These are phyloP conservation scores for Antrozous pallidus DNA, from an alignment of 2,797 vertebrate genomes.

Conservation along the genomic window DNA sequence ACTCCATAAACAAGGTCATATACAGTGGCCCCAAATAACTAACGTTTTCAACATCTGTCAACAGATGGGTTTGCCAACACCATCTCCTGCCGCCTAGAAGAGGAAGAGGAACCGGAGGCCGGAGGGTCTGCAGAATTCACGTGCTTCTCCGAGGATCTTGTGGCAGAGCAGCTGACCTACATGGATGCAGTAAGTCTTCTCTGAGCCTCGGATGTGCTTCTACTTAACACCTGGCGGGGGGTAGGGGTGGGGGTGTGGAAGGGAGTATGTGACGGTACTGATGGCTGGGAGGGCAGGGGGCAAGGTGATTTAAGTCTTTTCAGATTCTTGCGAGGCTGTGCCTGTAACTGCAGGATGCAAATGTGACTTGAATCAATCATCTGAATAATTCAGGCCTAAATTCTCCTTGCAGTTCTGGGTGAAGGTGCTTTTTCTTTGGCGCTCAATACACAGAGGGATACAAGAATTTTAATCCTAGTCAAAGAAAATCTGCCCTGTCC, in stretches of 20 bases:
- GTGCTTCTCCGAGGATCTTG: slow-evolving; percentile 88
- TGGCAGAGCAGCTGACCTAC: slow-evolving; percentile 96
- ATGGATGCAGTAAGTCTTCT: slow-evolving; percentile 91
- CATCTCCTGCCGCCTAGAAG: slow-evolving; percentile 84
- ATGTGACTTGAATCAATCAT: neutral
- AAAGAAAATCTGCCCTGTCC: slow-evolving; percentile 56
- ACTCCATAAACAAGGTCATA: neutral
- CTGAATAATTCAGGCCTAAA: slow-evolving; percentile 52
- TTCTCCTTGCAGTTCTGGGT: neutral
- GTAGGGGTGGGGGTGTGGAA: neutral
- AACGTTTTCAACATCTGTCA: neutral
- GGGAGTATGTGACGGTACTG: neutral
- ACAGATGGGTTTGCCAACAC: slow-evolving; percentile 86
- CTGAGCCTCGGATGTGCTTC: neutral
- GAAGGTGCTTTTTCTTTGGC: slow-evolving; percentile 40
- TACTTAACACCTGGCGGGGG: neutral
- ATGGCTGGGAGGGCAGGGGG: neutral
- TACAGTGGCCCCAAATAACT: neutral
- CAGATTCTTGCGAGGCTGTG: neutral
- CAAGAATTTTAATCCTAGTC: slow-evolving; percentile 49
- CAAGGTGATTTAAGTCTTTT: slow-evolving; percentile 15
- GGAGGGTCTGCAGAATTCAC: slow-evolving; percentile 89
- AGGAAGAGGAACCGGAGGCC: slow-evolving; percentile 89
- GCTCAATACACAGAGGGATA: neutral
- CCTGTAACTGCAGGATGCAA: neutral